phyloP scores from a whole-genome alignment of 2,113 vertebrate species.

The Festucalex cinctus region DNA sequence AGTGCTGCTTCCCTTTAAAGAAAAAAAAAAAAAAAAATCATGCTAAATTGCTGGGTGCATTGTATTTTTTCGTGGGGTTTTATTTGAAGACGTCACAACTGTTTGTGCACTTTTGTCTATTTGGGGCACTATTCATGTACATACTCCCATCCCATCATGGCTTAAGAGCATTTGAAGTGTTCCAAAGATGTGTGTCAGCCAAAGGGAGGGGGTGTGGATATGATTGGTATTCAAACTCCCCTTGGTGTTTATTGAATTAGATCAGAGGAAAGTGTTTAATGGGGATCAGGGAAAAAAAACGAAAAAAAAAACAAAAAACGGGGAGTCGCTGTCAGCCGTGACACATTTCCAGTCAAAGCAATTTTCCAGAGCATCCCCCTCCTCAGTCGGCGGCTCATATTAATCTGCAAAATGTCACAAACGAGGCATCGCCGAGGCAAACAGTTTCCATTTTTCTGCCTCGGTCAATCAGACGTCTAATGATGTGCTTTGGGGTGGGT shows the following conservation, averaged over 20 bases:
- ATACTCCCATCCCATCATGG: background rate
- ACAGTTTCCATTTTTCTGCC: conserved; percentile 47
- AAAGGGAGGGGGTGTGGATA: conserved; percentile 57
- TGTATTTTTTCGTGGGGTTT: conserved; percentile 33
- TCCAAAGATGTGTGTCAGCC: conserved; percentile 56
- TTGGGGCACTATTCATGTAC: background rate
- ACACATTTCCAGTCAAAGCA: conserved; percentile 62
- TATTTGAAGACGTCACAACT: conserved; percentile 25
- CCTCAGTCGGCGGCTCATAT: conserved; percentile 40
- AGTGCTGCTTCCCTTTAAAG: conserved; percentile 51
- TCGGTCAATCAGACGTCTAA: conserved; percentile 41
- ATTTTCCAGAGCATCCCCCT: conserved; percentile 59
- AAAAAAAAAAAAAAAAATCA: background rate
- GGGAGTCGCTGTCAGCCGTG: conserved; percentile 45
- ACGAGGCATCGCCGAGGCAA: conserved; percentile 35
- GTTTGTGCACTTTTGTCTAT: background rate
- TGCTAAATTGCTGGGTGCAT: background rate
- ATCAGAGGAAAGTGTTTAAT: conserved; percentile 64
- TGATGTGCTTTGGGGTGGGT: conserved; percentile 34
- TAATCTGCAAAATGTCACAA: conserved; percentile 64
- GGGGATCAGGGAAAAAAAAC: conserved; percentile 67
- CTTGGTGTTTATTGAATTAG: conserved; percentile 66
- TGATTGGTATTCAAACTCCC: conserved; percentile 62
- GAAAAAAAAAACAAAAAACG: conserved; percentile 13
- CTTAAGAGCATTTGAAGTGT: conserved; percentile 34